A percentile compares a stretch with the other conserved stretches of the same genome.
Evolutionary conservation across 2,797 vertebrate genomes (phyloP).

Genomic region (Phoebastria nigripes): DNA sequence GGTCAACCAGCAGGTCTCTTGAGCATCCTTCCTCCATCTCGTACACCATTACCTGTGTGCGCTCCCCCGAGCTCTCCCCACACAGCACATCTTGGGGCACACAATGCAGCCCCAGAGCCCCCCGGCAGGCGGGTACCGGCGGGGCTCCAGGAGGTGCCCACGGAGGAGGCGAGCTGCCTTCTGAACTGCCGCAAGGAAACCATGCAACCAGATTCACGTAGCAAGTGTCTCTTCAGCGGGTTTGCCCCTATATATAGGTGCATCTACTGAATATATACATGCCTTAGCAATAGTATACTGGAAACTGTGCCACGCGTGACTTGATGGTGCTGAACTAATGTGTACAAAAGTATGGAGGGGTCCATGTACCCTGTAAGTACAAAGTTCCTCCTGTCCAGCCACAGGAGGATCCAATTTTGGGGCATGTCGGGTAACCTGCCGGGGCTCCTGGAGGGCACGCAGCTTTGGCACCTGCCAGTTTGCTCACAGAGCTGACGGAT

Average conservation of each 20-base stretch:
- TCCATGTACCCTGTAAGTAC: background rate
- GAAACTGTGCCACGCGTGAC: background rate
- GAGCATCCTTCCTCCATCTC: background rate
- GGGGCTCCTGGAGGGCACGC: background rate
- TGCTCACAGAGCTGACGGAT: background rate
- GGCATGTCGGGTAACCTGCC: background rate
- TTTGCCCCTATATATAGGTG: conserved; percentile 16
- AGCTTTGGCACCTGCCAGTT: background rate
- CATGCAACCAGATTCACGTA: background rate
- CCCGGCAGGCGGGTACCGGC: rapidly evolving
- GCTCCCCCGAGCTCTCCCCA: background rate
- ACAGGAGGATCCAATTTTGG: rapidly evolving
- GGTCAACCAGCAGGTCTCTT: background rate
- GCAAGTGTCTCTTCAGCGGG: conserved; percentile 18
- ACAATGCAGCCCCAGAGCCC: background rate
- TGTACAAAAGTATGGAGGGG: background rate
- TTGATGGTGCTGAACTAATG: background rate
- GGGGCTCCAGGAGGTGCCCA: rapidly evolving
- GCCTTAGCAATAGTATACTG: conserved; percentile 2
- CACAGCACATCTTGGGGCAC: background rate
- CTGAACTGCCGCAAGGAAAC: background rate
- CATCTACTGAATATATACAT: conserved; percentile 37
- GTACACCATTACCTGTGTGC: background rate
- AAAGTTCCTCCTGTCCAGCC: background rate
- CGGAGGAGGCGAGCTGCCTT: rapidly evolving